Base-by-base conservation (phyloP, 2,113 vertebrate genomes). In the Psilopogon haemacephalus region DNA sequence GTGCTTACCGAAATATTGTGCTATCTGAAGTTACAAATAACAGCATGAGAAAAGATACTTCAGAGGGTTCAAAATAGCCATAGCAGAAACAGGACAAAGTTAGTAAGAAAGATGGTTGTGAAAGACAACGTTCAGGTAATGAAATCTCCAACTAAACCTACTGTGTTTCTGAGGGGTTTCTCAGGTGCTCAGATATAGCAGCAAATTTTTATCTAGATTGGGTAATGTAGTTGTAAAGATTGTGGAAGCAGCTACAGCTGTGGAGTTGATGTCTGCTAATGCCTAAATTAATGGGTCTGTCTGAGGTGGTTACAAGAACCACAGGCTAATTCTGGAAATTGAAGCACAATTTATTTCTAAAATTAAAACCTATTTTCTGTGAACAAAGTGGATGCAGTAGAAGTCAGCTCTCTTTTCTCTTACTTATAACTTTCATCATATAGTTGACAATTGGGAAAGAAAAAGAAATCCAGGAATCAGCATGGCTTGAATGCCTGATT, bases 401-500 rank as follows among this genome's bases (percentile, higher is more conserved):
- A 50, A 54, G 4, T 15, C 8, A 32, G 24, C 1, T 72, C 4
- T n/a, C 24, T 79, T 21, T 87, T 87, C 27, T 58, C 30, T 69
- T 86, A n/a, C 42, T 64, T 87, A 30, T 15, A 95, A 77, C 9
- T 33, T 91, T 83, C 68, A 56, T 64, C 46, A 32, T 64, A 42
- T 52, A 13, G 40, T 63, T 73, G n/a, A 72, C 50, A 86, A 67
- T 0, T 67, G 28, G 32, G 37, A 89, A 79, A 94, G 33, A 12
- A 84, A 72, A 75, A 78, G 48, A 67, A 68, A 24, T 33, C 21
- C 32, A 63, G 84, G 71, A 87, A 77, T 32, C 46, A 76, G 37
- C 48, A 75, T 92, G 93, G 52, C 37, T 86, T 56, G 72, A 94
- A 95, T 93, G 27, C 5, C 89, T 93, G 85, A 89, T 92, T 91